Evolutionary conservation across 2,888 invertebrate species (phyloP).

Genomic region (Stenotaenia linearis): DNA sequence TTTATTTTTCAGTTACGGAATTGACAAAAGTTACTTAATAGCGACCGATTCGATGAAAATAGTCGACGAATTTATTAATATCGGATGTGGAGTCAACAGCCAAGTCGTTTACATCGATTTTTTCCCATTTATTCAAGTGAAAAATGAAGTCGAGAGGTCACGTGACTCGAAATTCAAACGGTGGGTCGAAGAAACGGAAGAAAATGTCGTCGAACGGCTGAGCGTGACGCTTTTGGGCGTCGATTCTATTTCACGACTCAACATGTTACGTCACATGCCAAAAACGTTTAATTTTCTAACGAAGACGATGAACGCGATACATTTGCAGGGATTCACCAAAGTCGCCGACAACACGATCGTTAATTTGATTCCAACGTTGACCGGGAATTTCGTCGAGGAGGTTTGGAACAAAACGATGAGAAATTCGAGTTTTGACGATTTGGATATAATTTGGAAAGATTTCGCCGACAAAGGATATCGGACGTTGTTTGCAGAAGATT

Average conservation of each 20-base stretch:
- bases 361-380: constrained; percentile 32
- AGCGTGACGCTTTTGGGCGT: constrained; percentile 75
- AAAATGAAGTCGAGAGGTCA: not conserved
- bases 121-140: not conserved
- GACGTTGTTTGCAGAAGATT: constrained; percentile 76
- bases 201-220: constrained; percentile 42
- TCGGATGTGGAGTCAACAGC: not conserved
- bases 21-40: not conserved
- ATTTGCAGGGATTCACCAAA: constrained; percentile 64
- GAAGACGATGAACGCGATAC: constrained; percentile 62
- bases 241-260: constrained; percentile 75
- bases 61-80: not conserved
- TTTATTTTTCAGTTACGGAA: not conserved
- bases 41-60: not conserved
- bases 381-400: constrained; percentile 39
- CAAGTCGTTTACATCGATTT: not conserved
- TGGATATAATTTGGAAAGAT: constrained; percentile 38
- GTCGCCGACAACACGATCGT: constrained; percentile 43
- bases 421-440: constrained; percentile 38
- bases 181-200: not conserved
- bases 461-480: constrained; percentile 39
- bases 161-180: not conserved
- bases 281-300: constrained; percentile 61
- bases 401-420: constrained; percentile 33
- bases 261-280: constrained; percentile 69